Evolutionary conservation across 2,113 vertebrate species (phyloP), one percentile per base, ranked within the genome.

Genomic region (Saccopteryx bilineata): DNA sequence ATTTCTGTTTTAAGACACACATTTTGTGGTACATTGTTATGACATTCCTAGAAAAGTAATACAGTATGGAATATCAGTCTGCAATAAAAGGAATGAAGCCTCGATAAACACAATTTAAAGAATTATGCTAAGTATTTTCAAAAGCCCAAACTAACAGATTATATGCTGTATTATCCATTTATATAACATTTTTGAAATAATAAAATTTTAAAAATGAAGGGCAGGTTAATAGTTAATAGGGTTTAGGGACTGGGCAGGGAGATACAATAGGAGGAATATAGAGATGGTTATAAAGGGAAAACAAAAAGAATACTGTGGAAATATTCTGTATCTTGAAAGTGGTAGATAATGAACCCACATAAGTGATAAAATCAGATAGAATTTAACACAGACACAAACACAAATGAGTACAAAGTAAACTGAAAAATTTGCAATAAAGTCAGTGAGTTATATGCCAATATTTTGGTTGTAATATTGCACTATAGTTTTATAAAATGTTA

Each of bases 361-460:
- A 65, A 17, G 28, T 93, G 48, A 50, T 75, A 87, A 72, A 83
- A 75, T 66, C 68, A 33, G 56, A 28, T 19, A 88, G 33, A 65
- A 82, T 12, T 54, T 74, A 93, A 79, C 31, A 79, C 23, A 90
- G 15, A 75, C 50, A 87, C 52, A 52, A 71, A 68, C 13, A 84
- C 31, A 83, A n/a, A 72, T 46, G 50, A 76, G 12, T n/a, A 54
- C 75, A 79, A 79, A 80, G 50, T 90, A 91, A 96, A 80, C 33
- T 56, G 12, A 54, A 26, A 39, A 80, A 95, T 61, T 52, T 8
- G 24, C 60, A 93, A 84, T 80, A 28, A 85, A 85, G 72, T 66
- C n/a, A 50, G 7, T 60, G 21, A 83, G 31, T 76, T 87, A 15
- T 48, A 68, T 80, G 18, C 19, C 15, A 76, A n/a, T 85, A 89